These are phyloP conservation scores for Stegostoma tigrinum DNA, from an alignment of 2,113 vertebrate genomes.

Conservation along the genomic window DNA sequence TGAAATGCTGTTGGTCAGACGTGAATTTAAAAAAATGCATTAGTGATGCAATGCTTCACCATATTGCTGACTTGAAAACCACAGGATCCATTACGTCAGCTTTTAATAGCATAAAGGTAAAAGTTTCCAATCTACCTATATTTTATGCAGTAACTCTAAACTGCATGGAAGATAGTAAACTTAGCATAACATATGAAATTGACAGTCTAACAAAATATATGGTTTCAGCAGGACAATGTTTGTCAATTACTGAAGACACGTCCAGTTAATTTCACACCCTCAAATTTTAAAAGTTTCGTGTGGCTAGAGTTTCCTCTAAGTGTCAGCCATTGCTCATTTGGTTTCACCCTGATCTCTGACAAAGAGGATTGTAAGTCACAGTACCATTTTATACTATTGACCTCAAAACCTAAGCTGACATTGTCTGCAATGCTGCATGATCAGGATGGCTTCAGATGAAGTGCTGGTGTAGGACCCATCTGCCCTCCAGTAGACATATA, in stretches of 20 bases:
- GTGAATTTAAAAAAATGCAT: not conserved
- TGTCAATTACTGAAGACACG: not conserved
- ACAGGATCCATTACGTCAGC: not conserved
- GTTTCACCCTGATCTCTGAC: not conserved
- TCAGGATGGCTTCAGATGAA: not conserved
- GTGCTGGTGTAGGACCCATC: not conserved
- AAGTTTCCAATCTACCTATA: not conserved
- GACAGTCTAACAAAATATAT: not conserved
- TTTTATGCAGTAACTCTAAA: not conserved
- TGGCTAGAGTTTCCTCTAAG: not conserved
- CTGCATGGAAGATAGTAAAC: not conserved
- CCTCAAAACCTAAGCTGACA: not conserved
- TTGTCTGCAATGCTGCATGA: not conserved
- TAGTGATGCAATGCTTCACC: not conserved
- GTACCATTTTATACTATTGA: not conserved
- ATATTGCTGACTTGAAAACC: not conserved
- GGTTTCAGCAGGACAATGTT: not conserved
- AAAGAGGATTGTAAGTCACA: not conserved
- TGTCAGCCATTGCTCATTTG: not conserved
- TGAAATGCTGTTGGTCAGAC: not conserved
- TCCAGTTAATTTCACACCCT: not conserved
- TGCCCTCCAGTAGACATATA: not conserved
- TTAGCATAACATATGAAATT: not conserved
- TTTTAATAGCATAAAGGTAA: not conserved
- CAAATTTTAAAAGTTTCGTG: not conserved